Evolutionary conservation across 2,113 vertebrate genomes (phyloP), one percentile per base, ranked within the genome.

Genomic region (Nicator chloris): DNA sequence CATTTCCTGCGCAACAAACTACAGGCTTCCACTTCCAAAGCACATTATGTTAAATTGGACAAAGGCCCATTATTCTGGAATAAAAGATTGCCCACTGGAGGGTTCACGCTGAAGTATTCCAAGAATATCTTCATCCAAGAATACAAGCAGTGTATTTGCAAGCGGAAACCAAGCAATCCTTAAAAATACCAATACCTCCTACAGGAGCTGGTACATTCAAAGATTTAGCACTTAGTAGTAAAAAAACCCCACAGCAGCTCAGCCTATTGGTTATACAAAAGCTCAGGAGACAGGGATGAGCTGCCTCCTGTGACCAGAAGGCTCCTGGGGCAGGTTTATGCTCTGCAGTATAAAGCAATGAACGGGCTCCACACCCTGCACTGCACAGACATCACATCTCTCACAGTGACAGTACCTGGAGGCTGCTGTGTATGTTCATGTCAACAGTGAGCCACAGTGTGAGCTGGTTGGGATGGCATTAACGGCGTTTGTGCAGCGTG

Each of bases 81-180:
- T 73, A 79, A 91, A 91, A 89, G 69, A 92, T 28, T 93, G 91
- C 69, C 77, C 89, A 87, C 81, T 76, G 91, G 81, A 92, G 86
- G 18, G 81, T 57, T 93, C 3, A 2, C 65, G 49, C 65, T 86
- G 21, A 91, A 94, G 37, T 91, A 93, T 71, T 95, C 83, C 89
- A 90, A 83, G 68, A 96, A 88, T 78, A 95, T 83, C 86, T 96
- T 88, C 86, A 94, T 88, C 80, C 80, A 92, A 71, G 56, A 94
- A 68, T 13, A 68, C 82, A 81, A 59, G 80, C 56, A 59, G 54
- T 6, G 12, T 31, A 73, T 51, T 70, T 66, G 59, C 42, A 72
- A 87, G 47, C 2, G 11, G 20, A 81, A 71, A 81, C 33, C 33
- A 78, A 70, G 68, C 69, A 88, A 77, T 42, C 28, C 47, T 90